Percentiles rank a stretch among this genome's conserved stretches.
These are phyloP conservation scores for Petrolisthes cinctipes DNA, from an alignment of 2,888 invertebrate genomes.

Conservation along the genomic window DNA sequence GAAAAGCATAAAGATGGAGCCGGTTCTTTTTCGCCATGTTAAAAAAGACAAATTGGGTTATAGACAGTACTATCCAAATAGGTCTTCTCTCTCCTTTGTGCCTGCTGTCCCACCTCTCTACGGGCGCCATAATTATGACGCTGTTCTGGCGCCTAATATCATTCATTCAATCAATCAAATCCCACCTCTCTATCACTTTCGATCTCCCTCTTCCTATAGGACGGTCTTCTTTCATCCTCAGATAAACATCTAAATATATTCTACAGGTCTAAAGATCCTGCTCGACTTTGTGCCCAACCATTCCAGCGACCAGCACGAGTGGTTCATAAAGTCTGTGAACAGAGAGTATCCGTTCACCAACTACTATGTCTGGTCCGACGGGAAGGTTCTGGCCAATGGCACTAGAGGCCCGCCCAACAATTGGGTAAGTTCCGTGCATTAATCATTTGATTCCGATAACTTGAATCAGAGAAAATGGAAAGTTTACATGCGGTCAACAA, in stretches of 20 bases:
- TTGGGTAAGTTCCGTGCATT: constrained; percentile 74
- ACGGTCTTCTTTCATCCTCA: neutral
- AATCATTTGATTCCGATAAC: too few species aligned
- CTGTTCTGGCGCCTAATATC: neutral
- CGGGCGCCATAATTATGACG: too few species aligned
- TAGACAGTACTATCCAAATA: too few species aligned
- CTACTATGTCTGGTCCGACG: constrained; percentile 84
- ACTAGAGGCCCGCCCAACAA: constrained; percentile 76
- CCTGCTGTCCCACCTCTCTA: too few species aligned
- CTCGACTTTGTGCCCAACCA: constrained; percentile 85
- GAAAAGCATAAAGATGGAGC: too few species aligned
- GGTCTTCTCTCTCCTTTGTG: too few species aligned
- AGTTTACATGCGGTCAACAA: too few species aligned
- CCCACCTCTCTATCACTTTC: neutral
- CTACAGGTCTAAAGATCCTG: constrained; percentile 75
- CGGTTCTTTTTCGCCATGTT: too few species aligned
- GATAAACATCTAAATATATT: too few species aligned
- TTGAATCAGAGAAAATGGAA: too few species aligned
- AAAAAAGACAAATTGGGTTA: too few species aligned
- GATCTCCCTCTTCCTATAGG: too few species aligned
- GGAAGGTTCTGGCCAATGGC: neutral
- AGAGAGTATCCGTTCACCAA: constrained; percentile 76
- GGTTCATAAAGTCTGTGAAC: constrained; percentile 79
- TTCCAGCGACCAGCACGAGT: constrained; percentile 78
- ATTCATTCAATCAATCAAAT: neutral